phyloP scores from a whole-genome alignment of 2,113 vertebrate genomes.

The Rhea pennata region DNA sequence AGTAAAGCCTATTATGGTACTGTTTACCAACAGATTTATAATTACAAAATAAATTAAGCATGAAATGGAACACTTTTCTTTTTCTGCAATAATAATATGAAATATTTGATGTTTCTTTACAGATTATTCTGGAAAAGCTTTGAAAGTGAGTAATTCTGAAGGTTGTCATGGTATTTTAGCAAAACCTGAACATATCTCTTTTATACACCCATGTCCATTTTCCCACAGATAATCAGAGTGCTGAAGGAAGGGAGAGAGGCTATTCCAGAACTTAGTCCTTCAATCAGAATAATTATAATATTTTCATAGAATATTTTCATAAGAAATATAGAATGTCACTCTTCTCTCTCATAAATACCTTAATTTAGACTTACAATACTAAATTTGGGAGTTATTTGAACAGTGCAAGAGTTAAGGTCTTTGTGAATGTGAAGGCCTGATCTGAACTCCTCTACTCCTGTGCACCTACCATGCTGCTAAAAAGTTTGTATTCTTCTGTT shows the following conservation, averaged over 20 bases:
- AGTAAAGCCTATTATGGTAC: constrained; percentile 72
- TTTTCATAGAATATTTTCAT: neutral
- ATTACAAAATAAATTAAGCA: constrained; percentile 84
- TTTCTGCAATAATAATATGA: constrained; percentile 72
- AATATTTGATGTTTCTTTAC: constrained; percentile 71
- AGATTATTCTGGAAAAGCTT: constrained; percentile 69
- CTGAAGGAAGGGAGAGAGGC: neutral
- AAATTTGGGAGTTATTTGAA: neutral
- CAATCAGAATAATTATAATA: neutral
- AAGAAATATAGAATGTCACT: neutral
- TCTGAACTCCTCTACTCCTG: neutral
- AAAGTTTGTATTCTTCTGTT: neutral
- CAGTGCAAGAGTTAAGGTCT: rapidly evolving
- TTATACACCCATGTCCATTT: neutral
- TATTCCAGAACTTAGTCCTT: neutral
- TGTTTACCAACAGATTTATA: constrained; percentile 82
- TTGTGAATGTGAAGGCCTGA: neutral
- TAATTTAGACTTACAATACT: neutral
- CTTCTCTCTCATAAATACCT: neutral
- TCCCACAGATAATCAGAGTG: neutral
- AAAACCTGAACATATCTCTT: neutral
- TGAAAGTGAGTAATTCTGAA: constrained; percentile 48
- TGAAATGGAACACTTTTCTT: constrained; percentile 80
- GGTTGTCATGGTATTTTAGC: constrained; percentile 16
- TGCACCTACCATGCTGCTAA: neutral